phyloP scores from a whole-genome alignment of 2,113 vertebrate species.

The Elanoides forficatus region DNA sequence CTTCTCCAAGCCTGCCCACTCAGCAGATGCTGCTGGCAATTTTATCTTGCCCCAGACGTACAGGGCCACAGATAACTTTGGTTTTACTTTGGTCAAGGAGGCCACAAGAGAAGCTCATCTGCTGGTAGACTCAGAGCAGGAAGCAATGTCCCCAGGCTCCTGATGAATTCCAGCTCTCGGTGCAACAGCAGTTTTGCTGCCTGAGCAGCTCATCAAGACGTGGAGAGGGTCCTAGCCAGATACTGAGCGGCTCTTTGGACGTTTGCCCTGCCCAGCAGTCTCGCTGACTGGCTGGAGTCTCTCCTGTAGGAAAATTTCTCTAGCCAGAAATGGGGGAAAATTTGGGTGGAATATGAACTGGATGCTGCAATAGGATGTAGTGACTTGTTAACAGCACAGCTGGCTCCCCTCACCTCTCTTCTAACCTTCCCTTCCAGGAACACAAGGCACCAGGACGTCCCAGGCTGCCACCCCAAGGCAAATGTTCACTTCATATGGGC shows the following conservation, averaged over 20 bases:
- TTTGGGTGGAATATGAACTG: constrained; percentile 28
- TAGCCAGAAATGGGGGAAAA: constrained; percentile 16
- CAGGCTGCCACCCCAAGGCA: constrained; percentile 17
- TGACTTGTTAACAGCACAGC: constrained; percentile 15
- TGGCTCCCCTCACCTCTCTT: constrained; percentile 24
- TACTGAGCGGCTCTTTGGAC: background rate
- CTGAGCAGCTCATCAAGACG: constrained; percentile 17
- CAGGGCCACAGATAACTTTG: background rate
- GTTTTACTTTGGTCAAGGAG: background rate
- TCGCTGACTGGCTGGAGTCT: constrained; percentile 13
- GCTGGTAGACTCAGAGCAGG: background rate
- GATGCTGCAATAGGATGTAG: constrained; percentile 40
- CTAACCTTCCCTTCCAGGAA: constrained; percentile 52
- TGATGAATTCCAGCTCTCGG: background rate
- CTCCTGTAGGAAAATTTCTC: constrained; percentile 55
- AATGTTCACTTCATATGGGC: background rate
- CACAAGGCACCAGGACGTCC: constrained; percentile 31
- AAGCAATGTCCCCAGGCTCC: background rate
- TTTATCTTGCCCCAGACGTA: background rate
- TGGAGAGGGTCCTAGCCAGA: constrained; percentile 31
- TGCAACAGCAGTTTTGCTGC: background rate
- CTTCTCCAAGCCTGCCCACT: background rate
- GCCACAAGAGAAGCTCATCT: background rate
- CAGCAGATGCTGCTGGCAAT: background rate
- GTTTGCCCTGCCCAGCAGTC: constrained; percentile 36